These are phyloP conservation scores for Anastrepha ludens DNA, from an alignment of 1,140 invertebrate species.

Conservation along the genomic window DNA sequence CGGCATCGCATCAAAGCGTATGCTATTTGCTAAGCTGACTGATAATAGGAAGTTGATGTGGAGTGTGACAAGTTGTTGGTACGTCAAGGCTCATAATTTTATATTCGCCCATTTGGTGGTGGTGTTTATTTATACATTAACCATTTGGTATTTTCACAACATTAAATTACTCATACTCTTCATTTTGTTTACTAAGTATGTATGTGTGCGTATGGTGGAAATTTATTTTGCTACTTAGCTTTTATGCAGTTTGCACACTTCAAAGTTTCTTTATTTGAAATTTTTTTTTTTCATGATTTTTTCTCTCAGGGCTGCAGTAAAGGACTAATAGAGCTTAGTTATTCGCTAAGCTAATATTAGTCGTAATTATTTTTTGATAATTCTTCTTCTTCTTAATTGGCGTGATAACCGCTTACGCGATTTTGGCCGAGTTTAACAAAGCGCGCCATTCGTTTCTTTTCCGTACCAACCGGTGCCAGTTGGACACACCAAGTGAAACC, in stretches of 20 bases:
- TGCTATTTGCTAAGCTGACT: background rate
- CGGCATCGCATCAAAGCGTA: background rate
- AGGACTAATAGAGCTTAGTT: too few relatives aligned
- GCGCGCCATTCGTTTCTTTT: too few relatives aligned
- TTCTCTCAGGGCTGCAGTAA: too few relatives aligned
- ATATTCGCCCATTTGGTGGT: conserved; percentile 26
- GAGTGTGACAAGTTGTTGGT: conserved; percentile 20
- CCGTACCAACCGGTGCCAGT: too few relatives aligned
- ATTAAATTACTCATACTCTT: conserved; percentile 20
- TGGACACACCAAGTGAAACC: too few relatives aligned
- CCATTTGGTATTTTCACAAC: conserved; percentile 7
- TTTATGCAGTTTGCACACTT: background rate
- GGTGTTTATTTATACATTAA: conserved; percentile 17
- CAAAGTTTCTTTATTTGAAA: background rate
- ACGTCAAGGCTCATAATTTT: conserved; percentile 33
- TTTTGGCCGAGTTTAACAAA: too few relatives aligned
- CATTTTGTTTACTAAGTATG: background rate
- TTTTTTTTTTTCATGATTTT: too few relatives aligned
- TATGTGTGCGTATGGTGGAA: background rate
- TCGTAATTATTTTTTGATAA: too few relatives aligned
- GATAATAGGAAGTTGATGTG: background rate
- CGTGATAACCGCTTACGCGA: too few relatives aligned
- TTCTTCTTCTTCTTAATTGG: too few relatives aligned
- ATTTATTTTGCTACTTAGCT: background rate
- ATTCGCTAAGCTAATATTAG: too few relatives aligned